phyloP scores from a whole-genome alignment of 2,797 vertebrate genomes.

The Myotis daubentonii region DNA sequence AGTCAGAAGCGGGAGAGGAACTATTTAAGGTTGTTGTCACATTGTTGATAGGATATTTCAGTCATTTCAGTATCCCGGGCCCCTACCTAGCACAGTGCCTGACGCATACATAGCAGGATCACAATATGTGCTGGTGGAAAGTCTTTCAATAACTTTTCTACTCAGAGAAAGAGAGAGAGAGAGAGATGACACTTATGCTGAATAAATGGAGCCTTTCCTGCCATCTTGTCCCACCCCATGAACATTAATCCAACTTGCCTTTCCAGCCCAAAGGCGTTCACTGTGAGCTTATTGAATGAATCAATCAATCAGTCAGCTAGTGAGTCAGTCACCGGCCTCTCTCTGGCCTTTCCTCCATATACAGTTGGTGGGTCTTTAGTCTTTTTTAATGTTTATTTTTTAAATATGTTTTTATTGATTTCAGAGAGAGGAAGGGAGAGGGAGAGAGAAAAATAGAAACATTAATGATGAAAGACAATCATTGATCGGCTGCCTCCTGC shows the following conservation, averaged over 20 bases:
- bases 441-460: too few species aligned
- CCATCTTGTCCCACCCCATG: background rate
- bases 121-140: background rate
- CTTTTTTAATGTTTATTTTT: background rate
- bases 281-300: background rate
- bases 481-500: too few species aligned
- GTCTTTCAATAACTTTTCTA: conserved; percentile 13
- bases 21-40: background rate
- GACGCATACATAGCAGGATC: background rate
- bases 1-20: background rate
- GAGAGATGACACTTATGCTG: background rate
- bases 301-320: background rate
- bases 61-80: background rate
- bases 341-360: background rate
- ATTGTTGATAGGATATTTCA: background rate
- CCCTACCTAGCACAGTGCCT: background rate
- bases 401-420: too few species aligned
- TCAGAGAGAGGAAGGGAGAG: too few species aligned
- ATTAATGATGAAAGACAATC: too few species aligned
- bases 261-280: background rate
- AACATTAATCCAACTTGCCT: background rate
- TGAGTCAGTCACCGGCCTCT: background rate
- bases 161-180: background rate
- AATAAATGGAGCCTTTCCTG: background rate
- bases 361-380: background rate